These are phyloP conservation scores for Embidobia sp. DNA, from an alignment of 2,888 invertebrate species.

Conservation along the genomic window DNA sequence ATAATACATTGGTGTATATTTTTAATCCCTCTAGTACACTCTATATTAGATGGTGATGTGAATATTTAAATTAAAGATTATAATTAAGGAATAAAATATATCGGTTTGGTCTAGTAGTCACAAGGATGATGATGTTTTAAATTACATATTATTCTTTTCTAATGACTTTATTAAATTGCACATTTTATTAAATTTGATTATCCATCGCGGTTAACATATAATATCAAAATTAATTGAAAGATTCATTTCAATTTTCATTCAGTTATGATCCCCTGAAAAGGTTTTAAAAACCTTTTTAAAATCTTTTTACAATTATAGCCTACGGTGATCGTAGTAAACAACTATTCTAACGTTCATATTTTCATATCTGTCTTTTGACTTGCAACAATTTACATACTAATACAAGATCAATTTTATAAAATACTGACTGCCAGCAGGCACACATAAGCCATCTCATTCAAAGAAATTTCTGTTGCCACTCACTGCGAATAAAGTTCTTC, in stretches of 20 bases:
- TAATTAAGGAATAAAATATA: not conserved
- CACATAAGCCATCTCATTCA: slow-evolving; percentile 36
- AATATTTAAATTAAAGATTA: too few species aligned
- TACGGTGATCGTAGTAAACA: slow-evolving; percentile 27
- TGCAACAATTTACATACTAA: slow-evolving; percentile 53
- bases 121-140: not conserved
- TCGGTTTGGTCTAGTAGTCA: not conserved
- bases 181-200: slow-evolving; percentile 18
- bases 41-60: too few species aligned
- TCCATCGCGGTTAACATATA: not conserved
- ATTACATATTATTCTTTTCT: not conserved
- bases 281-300: slow-evolving; percentile 28
- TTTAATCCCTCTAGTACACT: too few species aligned
- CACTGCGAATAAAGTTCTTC: slow-evolving; percentile 29
- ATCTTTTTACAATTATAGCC: slow-evolving; percentile 41
- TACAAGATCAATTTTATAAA: slow-evolving; percentile 50
- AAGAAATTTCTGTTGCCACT: slow-evolving; percentile 42
- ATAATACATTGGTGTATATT: too few species aligned
- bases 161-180: not conserved
- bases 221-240: slow-evolving; percentile 7
- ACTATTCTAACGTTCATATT: slow-evolving; percentile 45
- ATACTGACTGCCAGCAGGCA: slow-evolving; percentile 38
- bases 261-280: slow-evolving; percentile 14
- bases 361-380: slow-evolving; percentile 28
- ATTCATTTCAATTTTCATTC: slow-evolving; percentile 40